Conservation (phyloP, 2,797 vertebrate species). For the Alfaro cultratus region DNA sequence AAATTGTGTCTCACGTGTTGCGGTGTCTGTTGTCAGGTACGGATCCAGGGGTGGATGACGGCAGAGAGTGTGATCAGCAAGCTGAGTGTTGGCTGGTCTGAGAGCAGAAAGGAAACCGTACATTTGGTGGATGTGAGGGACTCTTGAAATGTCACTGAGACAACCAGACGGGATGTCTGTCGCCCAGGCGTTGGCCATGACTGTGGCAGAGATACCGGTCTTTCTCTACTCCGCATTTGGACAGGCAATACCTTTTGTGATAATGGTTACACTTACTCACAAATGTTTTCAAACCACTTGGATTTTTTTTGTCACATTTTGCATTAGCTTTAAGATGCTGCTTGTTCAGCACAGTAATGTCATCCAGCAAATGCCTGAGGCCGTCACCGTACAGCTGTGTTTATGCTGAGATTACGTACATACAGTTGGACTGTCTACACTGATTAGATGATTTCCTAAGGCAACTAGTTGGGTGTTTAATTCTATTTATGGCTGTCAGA, state of each 20-base stretch:
- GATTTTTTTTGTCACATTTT: background rate
- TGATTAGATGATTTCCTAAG: background rate
- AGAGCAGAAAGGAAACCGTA: constrained; percentile 31
- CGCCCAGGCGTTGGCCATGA: constrained; percentile 98
- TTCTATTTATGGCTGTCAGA: background rate
- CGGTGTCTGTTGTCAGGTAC: constrained; percentile 26
- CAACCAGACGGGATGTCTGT: constrained; percentile 91
- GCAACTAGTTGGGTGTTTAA: background rate
- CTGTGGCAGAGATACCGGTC: constrained; percentile 96
- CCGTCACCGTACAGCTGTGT: background rate
- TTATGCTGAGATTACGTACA: background rate
- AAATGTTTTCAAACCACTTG: background rate
- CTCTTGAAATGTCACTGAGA: constrained; percentile 87
- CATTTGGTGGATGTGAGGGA: constrained; percentile 43
- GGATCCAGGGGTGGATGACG: constrained; percentile 48
- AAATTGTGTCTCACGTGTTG: constrained; percentile 15
- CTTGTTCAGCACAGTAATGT: background rate
- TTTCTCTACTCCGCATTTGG: constrained; percentile 97
- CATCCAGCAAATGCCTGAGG: background rate
- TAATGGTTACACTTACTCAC: background rate
- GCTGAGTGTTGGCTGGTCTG: constrained; percentile 56
- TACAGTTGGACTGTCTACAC: background rate
- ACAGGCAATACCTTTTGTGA: constrained; percentile 84
- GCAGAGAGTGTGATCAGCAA: constrained; percentile 24
- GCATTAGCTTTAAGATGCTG: background rate